Evolutionary conservation across 2,113 vertebrate species (phyloP).

Genomic region (Gymnocephalus cernua): DNA sequence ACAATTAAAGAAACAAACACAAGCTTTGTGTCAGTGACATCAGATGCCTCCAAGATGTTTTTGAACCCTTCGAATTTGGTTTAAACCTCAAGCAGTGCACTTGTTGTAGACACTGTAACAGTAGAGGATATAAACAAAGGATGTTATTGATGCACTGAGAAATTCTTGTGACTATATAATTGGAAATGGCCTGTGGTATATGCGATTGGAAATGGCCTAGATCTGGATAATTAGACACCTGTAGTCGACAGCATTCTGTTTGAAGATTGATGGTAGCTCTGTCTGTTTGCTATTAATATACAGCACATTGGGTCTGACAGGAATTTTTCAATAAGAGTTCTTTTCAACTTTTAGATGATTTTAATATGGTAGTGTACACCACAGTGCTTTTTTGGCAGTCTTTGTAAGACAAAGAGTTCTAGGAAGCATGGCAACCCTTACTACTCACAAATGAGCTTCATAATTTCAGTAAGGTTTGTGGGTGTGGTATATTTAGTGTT

Average conservation of each 20-base stretch:
- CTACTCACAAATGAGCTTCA: background rate
- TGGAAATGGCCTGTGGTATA: conserved; percentile 9
- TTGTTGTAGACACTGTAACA: background rate
- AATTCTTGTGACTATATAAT: conserved; percentile 1
- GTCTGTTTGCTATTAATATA: conserved; percentile 2
- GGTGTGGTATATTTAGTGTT: background rate
- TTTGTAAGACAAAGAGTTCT: background rate
- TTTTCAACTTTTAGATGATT: background rate
- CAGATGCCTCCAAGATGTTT: background rate
- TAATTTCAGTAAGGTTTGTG: background rate
- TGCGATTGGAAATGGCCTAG: conserved; percentile 19
- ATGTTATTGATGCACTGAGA: background rate
- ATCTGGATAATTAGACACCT: conserved; percentile 33
- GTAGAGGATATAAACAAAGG: conserved; percentile 9
- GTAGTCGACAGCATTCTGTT: conserved; percentile 16
- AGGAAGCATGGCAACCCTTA: background rate
- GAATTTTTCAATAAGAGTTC: background rate
- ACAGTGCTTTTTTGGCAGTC: background rate
- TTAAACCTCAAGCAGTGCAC: conserved; percentile 1
- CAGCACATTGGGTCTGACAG: background rate
- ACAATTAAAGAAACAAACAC: conserved; percentile 35
- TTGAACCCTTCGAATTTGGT: background rate
- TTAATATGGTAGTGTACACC: background rate
- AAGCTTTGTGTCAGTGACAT: conserved; percentile 10
- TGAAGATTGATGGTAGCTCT: background rate